Conservation (phyloP, 2,888 invertebrate species). For the Apamea crenata region DNA sequence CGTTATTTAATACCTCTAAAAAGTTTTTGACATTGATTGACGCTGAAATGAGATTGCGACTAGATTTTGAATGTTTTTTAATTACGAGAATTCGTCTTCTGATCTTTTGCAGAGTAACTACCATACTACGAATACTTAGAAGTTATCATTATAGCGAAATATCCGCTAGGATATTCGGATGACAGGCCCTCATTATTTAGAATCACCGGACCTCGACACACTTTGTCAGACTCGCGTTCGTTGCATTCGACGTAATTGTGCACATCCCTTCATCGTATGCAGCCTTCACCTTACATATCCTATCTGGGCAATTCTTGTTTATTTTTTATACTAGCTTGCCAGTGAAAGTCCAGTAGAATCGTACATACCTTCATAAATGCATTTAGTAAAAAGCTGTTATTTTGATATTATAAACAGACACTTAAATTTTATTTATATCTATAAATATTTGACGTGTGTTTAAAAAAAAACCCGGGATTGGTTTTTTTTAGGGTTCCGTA, state of each 20-base stretch:
- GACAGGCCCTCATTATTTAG: conserved; percentile 34
- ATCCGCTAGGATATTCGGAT: conserved; percentile 16
- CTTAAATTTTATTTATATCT: no score
- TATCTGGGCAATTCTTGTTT: neutral
- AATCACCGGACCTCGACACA: conserved; percentile 27
- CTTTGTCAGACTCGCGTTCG: conserved; percentile 5
- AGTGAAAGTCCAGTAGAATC: no score
- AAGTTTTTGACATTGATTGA: no score
- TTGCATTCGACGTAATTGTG: conserved; percentile 30
- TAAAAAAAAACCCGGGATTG: neutral
- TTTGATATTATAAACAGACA: neutral
- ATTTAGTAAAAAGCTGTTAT: neutral
- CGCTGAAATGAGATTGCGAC: no score
- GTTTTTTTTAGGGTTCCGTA: no score
- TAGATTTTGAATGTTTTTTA: no score
- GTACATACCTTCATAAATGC: neutral
- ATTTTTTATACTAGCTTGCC: no score
- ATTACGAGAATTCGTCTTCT: no score
- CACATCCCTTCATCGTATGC: conserved; percentile 4
- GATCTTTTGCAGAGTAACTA: neutral
- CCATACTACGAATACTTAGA: neutral
- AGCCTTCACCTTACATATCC: neutral
- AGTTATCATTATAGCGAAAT: neutral
- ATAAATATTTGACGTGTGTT: neutral
- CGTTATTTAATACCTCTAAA: no score